Conservation (phyloP, 2,113 vertebrate genomes). For the Junco hyemalis region DNA sequence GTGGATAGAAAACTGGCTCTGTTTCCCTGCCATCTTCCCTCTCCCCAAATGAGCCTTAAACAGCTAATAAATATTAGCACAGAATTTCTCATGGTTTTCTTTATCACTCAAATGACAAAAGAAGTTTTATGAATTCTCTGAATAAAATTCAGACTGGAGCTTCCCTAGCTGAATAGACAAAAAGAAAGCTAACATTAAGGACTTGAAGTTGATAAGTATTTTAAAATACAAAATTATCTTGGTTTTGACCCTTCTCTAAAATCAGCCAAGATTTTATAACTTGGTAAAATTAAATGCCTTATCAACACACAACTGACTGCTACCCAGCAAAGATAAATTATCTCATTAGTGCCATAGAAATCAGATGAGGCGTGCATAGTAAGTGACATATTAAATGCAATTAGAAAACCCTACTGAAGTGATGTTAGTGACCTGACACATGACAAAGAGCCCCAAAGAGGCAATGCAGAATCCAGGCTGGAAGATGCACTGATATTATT, state of each 20-base stretch:
- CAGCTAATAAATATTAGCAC: not conserved
- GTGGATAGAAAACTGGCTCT: not conserved
- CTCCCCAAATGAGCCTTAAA: not conserved
- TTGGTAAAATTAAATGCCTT: slow-evolving; percentile 26
- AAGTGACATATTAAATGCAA: slow-evolving; percentile 64
- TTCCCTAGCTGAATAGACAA: not conserved
- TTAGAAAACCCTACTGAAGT: slow-evolving; percentile 58
- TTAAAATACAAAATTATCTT: slow-evolving; percentile 20
- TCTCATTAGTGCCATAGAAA: slow-evolving; percentile 52
- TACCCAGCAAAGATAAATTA: slow-evolving; percentile 49
- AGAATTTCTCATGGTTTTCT: not conserved
- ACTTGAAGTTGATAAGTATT: not conserved
- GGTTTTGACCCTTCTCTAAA: not conserved
- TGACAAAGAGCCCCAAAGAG: not conserved
- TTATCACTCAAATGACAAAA: not conserved
- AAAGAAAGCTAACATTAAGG: not conserved
- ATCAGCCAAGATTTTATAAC: slow-evolving; percentile 31
- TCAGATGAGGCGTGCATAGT: slow-evolving; percentile 47
- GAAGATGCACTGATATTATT: not conserved
- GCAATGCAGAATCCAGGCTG: not conserved
- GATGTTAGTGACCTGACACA: slow-evolving; percentile 57
- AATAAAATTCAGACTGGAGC: not conserved
- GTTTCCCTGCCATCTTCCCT: not conserved
- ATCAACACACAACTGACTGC: slow-evolving; percentile 47
- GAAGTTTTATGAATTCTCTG: not conserved